phyloP scores from a whole-genome alignment of 2,113 vertebrate genomes.

The Neotoma lepida region DNA sequence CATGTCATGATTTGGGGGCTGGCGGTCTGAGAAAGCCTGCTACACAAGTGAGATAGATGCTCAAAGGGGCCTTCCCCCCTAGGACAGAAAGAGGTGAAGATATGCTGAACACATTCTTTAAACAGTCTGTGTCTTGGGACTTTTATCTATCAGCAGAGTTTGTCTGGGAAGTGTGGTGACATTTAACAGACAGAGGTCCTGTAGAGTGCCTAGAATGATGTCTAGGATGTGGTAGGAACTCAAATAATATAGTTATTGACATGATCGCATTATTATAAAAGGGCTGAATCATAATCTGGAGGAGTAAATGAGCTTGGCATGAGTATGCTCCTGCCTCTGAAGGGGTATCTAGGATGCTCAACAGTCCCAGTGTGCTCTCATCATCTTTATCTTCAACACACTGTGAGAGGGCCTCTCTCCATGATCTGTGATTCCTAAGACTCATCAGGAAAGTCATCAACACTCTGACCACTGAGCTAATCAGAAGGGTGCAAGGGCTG shows the following conservation, averaged over 20 bases:
- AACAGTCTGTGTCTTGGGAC: background rate
- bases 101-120: background rate
- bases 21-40: too few species aligned
- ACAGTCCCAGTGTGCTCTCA: too few species aligned
- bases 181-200: background rate
- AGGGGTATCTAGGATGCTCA: background rate
- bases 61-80: background rate
- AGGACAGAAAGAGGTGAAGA: too few species aligned
- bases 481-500: background rate
- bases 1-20: too few species aligned
- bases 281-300: background rate
- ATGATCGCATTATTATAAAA: background rate
- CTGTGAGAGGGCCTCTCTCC: background rate
- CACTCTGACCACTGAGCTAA: background rate
- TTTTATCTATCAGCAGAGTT: background rate
- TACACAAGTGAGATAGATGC: background rate
- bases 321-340: background rate
- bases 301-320: background rate
- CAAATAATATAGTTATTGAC: background rate
- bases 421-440: background rate
- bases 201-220: background rate
- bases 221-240: background rate
- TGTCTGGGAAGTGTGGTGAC: accelerated
- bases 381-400: background rate
- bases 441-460: background rate